phyloP scores from a whole-genome alignment of 2,797 vertebrate species.

The Okamejei kenojei region DNA sequence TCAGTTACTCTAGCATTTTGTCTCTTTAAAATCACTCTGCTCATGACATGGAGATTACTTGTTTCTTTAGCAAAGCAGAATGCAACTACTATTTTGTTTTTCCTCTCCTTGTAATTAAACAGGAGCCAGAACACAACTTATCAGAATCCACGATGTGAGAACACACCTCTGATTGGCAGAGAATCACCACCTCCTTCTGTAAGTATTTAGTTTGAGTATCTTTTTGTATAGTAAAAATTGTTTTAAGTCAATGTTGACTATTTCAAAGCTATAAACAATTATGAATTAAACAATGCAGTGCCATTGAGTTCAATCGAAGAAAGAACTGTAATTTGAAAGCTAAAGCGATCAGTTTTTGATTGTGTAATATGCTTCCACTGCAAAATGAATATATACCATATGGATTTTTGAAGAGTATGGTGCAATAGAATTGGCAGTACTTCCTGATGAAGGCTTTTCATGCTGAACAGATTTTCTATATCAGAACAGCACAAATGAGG shows the following conservation, averaged over 20 bases:
- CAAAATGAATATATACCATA: not conserved
- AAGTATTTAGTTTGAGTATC: slow-evolving; percentile 55
- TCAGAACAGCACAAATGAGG: slow-evolving; percentile 16
- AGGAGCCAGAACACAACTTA: slow-evolving; percentile 98
- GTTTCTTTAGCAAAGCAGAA: not conserved
- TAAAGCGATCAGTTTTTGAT: not conserved
- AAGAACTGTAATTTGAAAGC: slow-evolving; percentile 36
- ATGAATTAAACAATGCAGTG: slow-evolving; percentile 39
- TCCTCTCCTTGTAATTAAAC: slow-evolving; percentile 39
- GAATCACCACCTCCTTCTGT: slow-evolving; percentile 97
- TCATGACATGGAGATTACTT: not conserved
- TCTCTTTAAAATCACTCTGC: not conserved
- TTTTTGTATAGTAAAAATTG: slow-evolving; percentile 43
- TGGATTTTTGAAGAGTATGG: slow-evolving; percentile 28
- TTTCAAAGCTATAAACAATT: slow-evolving; percentile 38
- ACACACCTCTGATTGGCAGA: slow-evolving; percentile 92
- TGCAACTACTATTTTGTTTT: not conserved
- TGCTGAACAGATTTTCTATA: not conserved
- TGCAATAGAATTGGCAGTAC: not conserved
- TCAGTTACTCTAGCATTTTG: no score
- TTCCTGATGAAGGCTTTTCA: not conserved
- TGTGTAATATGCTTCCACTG: slow-evolving; percentile 1
- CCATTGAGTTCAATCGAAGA: slow-evolving; percentile 41
- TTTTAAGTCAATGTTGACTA: slow-evolving; percentile 46
- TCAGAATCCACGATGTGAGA: slow-evolving; percentile 96